Percentiles rank a stretch among this genome's conserved stretches.
These are phyloP conservation scores for Orthonyx spaldingii DNA, from an alignment of 2,113 vertebrate genomes.

Conservation along the genomic window DNA sequence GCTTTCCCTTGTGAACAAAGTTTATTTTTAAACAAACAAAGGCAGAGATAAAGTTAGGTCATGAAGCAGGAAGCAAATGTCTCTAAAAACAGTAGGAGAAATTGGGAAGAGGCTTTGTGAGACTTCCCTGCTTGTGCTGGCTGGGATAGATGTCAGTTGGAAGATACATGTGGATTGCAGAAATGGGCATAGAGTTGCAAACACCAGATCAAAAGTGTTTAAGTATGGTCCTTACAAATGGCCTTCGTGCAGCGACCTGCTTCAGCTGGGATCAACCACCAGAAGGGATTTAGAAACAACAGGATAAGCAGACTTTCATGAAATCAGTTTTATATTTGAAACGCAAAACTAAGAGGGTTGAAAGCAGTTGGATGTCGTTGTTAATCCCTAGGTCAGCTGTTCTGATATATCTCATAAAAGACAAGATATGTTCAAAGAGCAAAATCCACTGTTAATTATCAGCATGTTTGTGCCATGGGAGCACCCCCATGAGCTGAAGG, in stretches of 20 bases:
- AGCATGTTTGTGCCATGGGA: background rate
- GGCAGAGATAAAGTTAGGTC: background rate
- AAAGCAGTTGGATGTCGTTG: background rate
- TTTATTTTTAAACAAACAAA: constrained; percentile 20
- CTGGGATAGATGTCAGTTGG: background rate
- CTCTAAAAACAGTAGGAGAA: background rate
- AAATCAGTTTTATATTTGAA: constrained; percentile 18
- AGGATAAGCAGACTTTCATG: background rate
- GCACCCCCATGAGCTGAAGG: background rate
- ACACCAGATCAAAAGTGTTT: background rate
- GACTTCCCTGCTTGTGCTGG: background rate
- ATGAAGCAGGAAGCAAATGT: background rate
- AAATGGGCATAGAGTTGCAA: background rate
- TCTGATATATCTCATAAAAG: background rate
- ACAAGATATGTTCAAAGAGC: background rate
- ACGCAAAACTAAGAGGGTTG: background rate
- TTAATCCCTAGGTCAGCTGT: constrained; percentile 15
- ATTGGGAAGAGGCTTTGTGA: background rate
- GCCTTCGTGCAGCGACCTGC: background rate
- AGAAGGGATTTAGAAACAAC: background rate
- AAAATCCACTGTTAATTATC: background rate
- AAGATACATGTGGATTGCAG: background rate
- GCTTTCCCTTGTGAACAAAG: background rate
- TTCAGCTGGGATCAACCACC: background rate
- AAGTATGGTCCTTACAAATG: background rate